These are phyloP conservation scores for Dyspetes luteomarginatus DNA, from an alignment of 2,888 invertebrate species.

Conservation along the genomic window DNA sequence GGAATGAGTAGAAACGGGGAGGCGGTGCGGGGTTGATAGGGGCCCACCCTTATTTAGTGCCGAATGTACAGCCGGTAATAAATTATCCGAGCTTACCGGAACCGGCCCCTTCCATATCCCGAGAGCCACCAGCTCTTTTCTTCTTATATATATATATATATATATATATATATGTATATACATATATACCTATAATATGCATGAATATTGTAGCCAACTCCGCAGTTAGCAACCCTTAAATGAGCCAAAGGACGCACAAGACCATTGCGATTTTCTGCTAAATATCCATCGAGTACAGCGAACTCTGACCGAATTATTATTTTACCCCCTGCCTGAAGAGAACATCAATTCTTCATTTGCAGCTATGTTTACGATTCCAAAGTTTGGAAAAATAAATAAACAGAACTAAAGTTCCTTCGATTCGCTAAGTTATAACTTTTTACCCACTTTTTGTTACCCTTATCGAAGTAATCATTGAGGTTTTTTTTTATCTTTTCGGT, in stretches of 20 bases:
- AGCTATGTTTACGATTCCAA: background rate
- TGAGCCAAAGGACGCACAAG: conserved; percentile 53
- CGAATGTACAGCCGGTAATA: conserved; percentile 76
- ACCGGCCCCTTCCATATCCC: conserved; percentile 41
- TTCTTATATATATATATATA: conserved; percentile 5
- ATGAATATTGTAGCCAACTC: conserved; percentile 31
- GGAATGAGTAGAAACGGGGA: conserved; percentile 42
- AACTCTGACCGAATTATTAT: too few relatives aligned
- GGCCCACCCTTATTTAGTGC: conserved; percentile 77
- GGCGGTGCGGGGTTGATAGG: conserved; percentile 69
- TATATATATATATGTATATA: too few relatives aligned
- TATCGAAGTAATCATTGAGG: conserved; percentile 16
- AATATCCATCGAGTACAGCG: conserved; percentile 35
- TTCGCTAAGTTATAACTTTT: background rate
- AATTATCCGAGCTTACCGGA: conserved; percentile 76
- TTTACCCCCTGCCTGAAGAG: background rate
- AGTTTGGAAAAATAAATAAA: background rate
- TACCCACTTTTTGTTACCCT: too few relatives aligned
- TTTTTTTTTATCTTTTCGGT: too few relatives aligned
- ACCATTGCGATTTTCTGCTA: conserved; percentile 30
- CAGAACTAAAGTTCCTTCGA: background rate
- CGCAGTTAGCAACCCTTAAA: conserved; percentile 53
- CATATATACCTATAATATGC: conserved; percentile 27
- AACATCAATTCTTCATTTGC: background rate
- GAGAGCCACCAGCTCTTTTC: background rate